Conservation (phyloP, 2,888 invertebrate species). For the Schizaphis graminum region DNA sequence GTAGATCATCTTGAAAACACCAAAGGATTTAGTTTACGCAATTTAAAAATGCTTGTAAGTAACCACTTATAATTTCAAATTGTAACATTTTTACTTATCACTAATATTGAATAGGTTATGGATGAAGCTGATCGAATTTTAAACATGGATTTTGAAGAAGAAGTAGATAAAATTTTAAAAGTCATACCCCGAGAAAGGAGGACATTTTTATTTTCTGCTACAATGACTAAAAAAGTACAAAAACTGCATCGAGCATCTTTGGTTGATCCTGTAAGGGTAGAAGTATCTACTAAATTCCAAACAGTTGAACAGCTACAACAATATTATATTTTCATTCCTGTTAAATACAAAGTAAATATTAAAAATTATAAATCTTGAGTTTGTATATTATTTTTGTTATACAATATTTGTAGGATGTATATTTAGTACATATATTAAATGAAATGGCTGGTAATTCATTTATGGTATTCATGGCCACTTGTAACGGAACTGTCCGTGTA, state of each 20-base stretch:
- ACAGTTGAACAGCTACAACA: slow-evolving; percentile 97
- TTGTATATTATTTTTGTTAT: slow-evolving; percentile 3
- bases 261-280: slow-evolving; percentile 94
- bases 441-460: slow-evolving; percentile 95
- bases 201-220: slow-evolving; percentile 97
- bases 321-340: slow-evolving; percentile 94
- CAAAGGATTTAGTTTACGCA: slow-evolving; percentile 93
- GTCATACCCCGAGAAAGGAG: slow-evolving; percentile 91
- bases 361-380: not conserved
- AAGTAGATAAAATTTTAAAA: slow-evolving; percentile 95
- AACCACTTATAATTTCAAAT: not conserved
- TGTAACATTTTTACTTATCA: not conserved
- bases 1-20: slow-evolving; percentile 98
- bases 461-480: slow-evolving; percentile 97
- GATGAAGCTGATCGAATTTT: slow-evolving; percentile 99
- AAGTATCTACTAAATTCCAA: slow-evolving; percentile 96
- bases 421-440: slow-evolving; percentile 94
- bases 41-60: slow-evolving; percentile 87
- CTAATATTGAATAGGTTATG: slow-evolving; percentile 80
- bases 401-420: slow-evolving; percentile 83
- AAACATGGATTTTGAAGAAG: slow-evolving; percentile 99
- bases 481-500: slow-evolving; percentile 89
- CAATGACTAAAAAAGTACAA: slow-evolving; percentile 98
- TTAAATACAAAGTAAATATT: slow-evolving; percentile 87
- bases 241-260: slow-evolving; percentile 96